Percentiles rank a stretch among this genome's conserved stretches.
Conservation (phyloP, 1,140 invertebrate genomes). For the Hesperophylax magnus region DNA sequence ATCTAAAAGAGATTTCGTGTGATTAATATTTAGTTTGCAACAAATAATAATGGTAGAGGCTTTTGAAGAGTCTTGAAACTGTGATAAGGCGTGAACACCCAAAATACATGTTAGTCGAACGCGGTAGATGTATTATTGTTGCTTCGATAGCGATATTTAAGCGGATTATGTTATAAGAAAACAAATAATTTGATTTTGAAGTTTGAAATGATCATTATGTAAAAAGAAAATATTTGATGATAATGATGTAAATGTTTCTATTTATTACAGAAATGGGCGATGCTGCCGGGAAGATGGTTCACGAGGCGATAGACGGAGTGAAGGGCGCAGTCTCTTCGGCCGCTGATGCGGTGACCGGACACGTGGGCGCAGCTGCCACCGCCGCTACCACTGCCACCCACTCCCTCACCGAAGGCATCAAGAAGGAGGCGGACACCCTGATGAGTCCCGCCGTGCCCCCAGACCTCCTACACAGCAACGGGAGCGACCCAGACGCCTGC, state of each 20-base stretch:
- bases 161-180: no score
- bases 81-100: no score
- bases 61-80: no score
- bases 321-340: conserved; percentile 50
- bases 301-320: conserved; percentile 53
- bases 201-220: no score
- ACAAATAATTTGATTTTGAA: no score
- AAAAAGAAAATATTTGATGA: no score
- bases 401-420: not conserved
- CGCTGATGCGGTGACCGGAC: conserved; percentile 41
- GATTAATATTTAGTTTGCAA: no score
- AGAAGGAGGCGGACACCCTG: conserved; percentile 24
- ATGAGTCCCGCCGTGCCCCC: conserved; percentile 6
- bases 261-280: conserved; percentile 53
- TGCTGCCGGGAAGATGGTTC: conserved; percentile 40
- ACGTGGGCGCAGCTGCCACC: conserved; percentile 4
- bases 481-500: conserved; percentile 28
- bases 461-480: not conserved
- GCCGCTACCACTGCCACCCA: conserved; percentile 15
- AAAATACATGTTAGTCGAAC: no score
- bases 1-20: no score
- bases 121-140: no score
- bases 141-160: no score
- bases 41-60: no score
- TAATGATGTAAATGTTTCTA: not conserved